phyloP scores from a whole-genome alignment of 2,888 invertebrate species.

The Bibio marci region DNA sequence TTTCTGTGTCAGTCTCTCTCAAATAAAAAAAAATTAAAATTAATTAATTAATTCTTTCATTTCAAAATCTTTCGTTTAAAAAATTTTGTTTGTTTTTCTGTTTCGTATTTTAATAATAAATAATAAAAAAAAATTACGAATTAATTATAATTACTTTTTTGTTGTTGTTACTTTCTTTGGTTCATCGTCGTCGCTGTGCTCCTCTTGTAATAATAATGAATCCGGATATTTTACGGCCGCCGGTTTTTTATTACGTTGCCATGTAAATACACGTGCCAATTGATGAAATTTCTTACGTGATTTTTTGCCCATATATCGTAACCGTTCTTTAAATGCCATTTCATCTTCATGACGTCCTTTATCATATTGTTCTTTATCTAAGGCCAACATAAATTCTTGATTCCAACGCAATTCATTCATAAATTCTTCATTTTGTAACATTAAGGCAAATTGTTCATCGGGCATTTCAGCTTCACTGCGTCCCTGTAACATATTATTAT shows the following conservation, averaged over 20 bases:
- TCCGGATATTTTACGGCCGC: constrained; percentile 33
- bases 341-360: constrained; percentile 40
- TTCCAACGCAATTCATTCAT: constrained; percentile 72
- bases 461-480: constrained; percentile 44
- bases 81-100: too few species aligned
- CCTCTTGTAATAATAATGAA: constrained; percentile 40
- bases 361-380: constrained; percentile 54
- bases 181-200: constrained; percentile 44
- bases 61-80: too few species aligned
- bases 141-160: constrained; percentile 1
- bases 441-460: constrained; percentile 71
- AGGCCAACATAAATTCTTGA: constrained; percentile 69
- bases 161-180: constrained; percentile 9
- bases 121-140: too few species aligned
- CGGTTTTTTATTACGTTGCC: constrained; percentile 38
- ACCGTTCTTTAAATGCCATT: constrained; percentile 49
- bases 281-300: constrained; percentile 69
- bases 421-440: constrained; percentile 82
- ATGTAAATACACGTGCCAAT: constrained; percentile 57
- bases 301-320: constrained; percentile 70
- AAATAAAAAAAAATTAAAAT: too few species aligned
- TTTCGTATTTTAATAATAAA: too few species aligned
- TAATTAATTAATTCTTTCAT: too few species aligned
- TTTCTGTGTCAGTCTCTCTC: too few species aligned
- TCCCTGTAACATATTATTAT: not conserved